These are phyloP conservation scores for Sycophaga agraensis DNA, from an alignment of 1,140 invertebrate genomes.

Conservation along the genomic window DNA sequence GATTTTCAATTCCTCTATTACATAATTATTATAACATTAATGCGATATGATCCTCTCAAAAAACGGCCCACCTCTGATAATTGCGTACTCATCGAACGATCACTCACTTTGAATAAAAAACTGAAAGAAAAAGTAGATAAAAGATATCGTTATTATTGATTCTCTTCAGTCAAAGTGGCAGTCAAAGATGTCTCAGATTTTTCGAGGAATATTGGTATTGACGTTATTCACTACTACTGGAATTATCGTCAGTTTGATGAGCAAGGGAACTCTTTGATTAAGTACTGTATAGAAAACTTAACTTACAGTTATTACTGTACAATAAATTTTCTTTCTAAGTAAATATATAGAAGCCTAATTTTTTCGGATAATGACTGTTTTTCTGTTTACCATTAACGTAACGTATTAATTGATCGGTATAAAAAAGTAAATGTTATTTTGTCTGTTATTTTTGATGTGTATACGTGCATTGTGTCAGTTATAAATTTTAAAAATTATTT, in stretches of 20 bases:
- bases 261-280: constrained; percentile 9
- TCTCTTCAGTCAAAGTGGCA: constrained; percentile 45
- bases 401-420: too few species aligned
- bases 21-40: too few species aligned
- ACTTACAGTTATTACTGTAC: too few species aligned
- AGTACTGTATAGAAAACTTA: too few species aligned
- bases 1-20: too few species aligned
- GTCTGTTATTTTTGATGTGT: too few species aligned
- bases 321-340: constrained; percentile 15
- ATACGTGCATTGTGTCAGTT: too few species aligned
- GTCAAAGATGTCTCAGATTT: constrained; percentile 40
- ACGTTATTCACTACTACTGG: constrained; percentile 43
- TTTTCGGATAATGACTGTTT: too few species aligned
- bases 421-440: too few species aligned
- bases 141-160: constrained; percentile 15
- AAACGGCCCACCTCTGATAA: background rate
- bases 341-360: too few species aligned
- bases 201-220: constrained; percentile 45
- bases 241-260: constrained; percentile 32
- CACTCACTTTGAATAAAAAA: background rate
- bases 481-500: background rate
- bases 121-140: constrained; percentile 15
- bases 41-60: background rate
- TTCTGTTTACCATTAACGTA: too few species aligned
- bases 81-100: background rate